Evolutionary conservation across 2,797 vertebrate genomes (phyloP).

Genomic region (Mus spretus): DNA sequence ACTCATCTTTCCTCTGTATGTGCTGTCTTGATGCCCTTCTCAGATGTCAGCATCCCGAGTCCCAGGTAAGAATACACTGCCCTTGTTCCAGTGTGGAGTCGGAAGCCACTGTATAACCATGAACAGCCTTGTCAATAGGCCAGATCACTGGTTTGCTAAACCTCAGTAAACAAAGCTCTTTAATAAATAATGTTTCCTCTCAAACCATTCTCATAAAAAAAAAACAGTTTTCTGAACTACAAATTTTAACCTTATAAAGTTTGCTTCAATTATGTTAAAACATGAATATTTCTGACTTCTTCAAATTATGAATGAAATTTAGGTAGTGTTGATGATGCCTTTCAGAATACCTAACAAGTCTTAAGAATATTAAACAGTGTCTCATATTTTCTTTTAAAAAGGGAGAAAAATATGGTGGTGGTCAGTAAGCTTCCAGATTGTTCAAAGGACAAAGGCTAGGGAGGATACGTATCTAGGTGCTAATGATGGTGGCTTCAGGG

Average conservation of each 20-base stretch:
- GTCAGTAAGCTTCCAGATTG: background rate
- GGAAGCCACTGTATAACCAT: background rate
- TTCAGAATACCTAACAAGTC: background rate
- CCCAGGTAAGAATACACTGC: background rate
- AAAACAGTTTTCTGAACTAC: background rate
- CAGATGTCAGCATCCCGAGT: background rate
- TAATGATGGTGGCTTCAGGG: background rate
- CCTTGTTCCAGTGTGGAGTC: background rate
- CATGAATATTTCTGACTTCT: background rate
- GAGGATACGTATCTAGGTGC: background rate
- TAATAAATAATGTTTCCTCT: background rate
- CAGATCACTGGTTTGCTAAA: background rate
- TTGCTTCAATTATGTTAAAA: slow-evolving; percentile 31
- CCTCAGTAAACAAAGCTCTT: background rate
- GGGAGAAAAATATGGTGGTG: background rate
- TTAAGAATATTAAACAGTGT: background rate
- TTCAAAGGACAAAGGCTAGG: background rate
- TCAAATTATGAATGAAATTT: background rate
- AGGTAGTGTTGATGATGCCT: slow-evolving; percentile 4
- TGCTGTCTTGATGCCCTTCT: background rate
- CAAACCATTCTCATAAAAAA: background rate
- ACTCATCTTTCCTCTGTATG: background rate
- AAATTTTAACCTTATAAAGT: background rate
- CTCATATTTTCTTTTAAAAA: background rate
- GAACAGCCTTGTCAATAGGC: background rate